Conservation (phyloP, 2,888 invertebrate species). For the Thera obeliscata region DNA sequence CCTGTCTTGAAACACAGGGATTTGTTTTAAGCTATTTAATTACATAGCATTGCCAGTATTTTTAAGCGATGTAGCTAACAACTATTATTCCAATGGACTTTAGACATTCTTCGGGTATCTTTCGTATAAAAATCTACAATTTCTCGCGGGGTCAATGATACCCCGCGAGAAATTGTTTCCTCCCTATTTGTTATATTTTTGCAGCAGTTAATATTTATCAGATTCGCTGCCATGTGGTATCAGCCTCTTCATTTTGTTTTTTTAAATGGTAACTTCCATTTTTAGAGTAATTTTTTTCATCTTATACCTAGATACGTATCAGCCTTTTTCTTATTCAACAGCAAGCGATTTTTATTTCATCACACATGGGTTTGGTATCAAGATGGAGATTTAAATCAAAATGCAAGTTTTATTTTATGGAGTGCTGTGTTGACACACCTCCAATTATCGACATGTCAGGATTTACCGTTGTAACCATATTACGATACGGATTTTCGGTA, state of each 20-base stretch:
- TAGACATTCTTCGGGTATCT: too few species aligned
- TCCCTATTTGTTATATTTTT: too few species aligned
- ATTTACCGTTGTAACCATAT: slow-evolving; percentile 41
- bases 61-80: neutral
- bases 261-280: neutral
- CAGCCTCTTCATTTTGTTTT: neutral
- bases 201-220: too few species aligned
- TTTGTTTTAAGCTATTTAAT: neutral
- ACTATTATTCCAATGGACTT: too few species aligned
- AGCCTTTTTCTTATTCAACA: neutral
- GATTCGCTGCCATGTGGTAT: too few species aligned
- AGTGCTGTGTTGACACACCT: slow-evolving; percentile 53
- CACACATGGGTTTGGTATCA: slow-evolving; percentile 12
- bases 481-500: slow-evolving; percentile 15
- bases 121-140: too few species aligned
- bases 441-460: slow-evolving; percentile 52
- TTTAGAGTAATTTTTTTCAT: neutral
- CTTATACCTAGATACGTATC: neutral
- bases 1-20: neutral
- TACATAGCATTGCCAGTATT: neutral
- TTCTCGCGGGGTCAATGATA: too few species aligned
- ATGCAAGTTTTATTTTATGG: slow-evolving; percentile 36
- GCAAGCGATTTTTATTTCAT: slow-evolving; percentile 1
- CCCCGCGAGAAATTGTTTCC: too few species aligned
- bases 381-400: slow-evolving; percentile 41